Conservation (phyloP, 2,888 invertebrate genomes). For the Himalopsyche japonica region DNA sequence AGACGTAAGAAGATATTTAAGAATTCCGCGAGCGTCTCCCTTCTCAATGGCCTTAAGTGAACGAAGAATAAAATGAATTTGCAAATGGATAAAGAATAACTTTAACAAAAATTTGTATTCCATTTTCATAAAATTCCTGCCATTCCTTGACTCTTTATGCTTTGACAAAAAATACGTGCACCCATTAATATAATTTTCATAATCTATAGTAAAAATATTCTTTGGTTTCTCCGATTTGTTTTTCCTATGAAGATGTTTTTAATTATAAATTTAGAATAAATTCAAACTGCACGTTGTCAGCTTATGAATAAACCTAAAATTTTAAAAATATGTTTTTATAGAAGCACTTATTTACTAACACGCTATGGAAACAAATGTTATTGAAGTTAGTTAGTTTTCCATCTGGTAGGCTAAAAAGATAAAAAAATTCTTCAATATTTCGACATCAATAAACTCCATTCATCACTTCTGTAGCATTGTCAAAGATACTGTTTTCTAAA, state of each 20-base stretch:
- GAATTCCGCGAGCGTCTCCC: conserved; percentile 12
- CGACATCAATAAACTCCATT: no score
- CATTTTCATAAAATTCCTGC: conserved; percentile 7
- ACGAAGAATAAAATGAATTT: conserved; percentile 32
- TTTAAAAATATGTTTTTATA: no score
- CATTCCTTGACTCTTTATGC: conserved; percentile 1
- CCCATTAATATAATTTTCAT: conserved; percentile 5
- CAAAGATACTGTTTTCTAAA: no score
- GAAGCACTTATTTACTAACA: no score
- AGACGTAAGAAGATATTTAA: conserved; percentile 4
- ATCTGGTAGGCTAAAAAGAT: no score
- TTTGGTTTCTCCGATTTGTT: not conserved
- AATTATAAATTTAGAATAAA: not conserved
- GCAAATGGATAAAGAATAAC: conserved; percentile 15
- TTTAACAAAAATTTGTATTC: conserved; percentile 24
- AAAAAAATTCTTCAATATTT: no score
- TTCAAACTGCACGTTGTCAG: no score
- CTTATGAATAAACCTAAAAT: no score
- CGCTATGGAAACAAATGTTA: no score
- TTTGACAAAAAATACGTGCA: conserved; percentile 19
- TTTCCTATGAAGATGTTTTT: not conserved
- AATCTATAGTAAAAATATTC: not conserved
- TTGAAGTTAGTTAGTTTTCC: no score
- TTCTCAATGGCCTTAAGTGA: conserved; percentile 28
- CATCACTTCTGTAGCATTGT: no score